Base-by-base conservation (phyloP, 2,888 invertebrate species). In the Lottia scabra region DNA sequence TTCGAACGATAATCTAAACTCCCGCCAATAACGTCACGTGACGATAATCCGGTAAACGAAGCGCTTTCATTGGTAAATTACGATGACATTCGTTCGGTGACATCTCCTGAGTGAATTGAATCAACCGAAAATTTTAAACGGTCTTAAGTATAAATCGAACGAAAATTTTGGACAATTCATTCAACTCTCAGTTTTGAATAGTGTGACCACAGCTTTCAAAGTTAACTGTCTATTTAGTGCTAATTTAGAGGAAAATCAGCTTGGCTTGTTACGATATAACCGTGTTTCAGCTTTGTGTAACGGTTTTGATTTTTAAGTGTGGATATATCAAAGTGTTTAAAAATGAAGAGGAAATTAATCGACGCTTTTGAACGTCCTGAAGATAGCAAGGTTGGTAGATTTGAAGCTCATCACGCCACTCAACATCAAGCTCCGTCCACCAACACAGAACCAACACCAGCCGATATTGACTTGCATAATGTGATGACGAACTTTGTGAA, bases 401-500 rank as follows among this genome's bases (percentile, higher is more conserved):
- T 56, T 23, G 56, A 23, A 12, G 19, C 56, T 19, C 19, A 23
- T 38, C 38, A 38, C 38, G 38, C 10, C 38, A 38, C 38, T 38
- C 56, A 56, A 19, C 56, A 19, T 13, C 13, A 19, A 23, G 56
- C 56, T 0, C 10, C 56, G 3, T 3, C 23, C 19, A 38, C 38
- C 10, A 38, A 38, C 26, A 10, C 19, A 38, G 19, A 44, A 15
- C 44, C 44, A 15, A 65, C 23, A 13, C 43, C 23, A 19, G 73
- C 78, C 19, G 82, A 82, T n/a, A 44, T 62, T 16, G 81, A 83
- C 63, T 71, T 83, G 26, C 75, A 81, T 56, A 74, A 75, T 44
- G 79, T 82, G 12, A 77, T 83, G 70, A 81, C 80, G 70, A 78
- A 83, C 70, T 82, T 83, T 67, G 79, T 83, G 16, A 70, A 65